A percentile compares a stretch with the other conserved stretches of the same genome.
Conservation (phyloP, 1,140 invertebrate genomes). For the Orius laevigatus region DNA sequence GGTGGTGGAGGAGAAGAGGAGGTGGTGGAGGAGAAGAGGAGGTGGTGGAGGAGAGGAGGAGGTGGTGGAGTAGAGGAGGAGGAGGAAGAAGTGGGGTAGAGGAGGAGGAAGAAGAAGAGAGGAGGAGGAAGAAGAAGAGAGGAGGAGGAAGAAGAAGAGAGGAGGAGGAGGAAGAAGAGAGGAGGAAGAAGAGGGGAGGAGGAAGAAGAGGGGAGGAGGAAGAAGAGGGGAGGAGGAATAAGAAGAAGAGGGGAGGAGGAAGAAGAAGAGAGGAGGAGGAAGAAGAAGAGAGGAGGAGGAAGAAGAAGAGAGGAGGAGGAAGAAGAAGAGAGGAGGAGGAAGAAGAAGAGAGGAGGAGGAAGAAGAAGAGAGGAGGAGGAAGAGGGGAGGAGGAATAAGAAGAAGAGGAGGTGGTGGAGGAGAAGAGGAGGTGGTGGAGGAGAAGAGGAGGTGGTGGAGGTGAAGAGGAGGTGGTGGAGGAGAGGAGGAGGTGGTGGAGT, state of each 20-base stretch:
- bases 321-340: background rate
- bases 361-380: background rate
- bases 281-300: background rate
- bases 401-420: background rate
- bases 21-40: background rate
- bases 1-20: slow-evolving; percentile 2
- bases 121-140: background rate
- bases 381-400: background rate
- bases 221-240: background rate
- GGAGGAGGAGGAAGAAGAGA: background rate
- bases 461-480: background rate
- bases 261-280: background rate
- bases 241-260: background rate
- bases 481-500: background rate
- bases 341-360: background rate
- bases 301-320: background rate
- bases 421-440: background rate
- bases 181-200: background rate
- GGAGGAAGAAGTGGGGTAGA: background rate
- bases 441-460: background rate
- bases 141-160: background rate
- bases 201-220: background rate
- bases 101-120: background rate
- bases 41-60: background rate
- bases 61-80: background rate